Evolutionary conservation across 1,140 invertebrate genomes (phyloP), one percentile per base, ranked within the genome.

Genomic region (Lasioglossum albipes): DNA sequence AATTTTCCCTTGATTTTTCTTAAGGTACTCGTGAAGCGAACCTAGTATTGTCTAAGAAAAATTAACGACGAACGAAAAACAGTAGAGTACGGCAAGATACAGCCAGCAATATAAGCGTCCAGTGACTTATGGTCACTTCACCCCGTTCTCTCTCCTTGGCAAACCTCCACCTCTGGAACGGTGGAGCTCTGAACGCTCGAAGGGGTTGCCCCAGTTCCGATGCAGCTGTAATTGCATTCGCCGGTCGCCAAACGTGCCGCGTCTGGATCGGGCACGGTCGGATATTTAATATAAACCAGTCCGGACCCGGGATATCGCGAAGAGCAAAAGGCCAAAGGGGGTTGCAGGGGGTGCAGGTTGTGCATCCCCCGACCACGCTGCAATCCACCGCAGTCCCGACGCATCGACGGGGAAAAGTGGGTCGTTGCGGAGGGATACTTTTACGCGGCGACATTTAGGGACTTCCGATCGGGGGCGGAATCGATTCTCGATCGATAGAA

Each of bases 181-280:
- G n/a, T 42, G 20, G 42, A 59, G 64, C 6, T 49, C 71, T 66
- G 52, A 27, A 45, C 22, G 52, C 75, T 82, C 75, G 75, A 61
- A 76, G 85, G 84, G 75, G 68, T 57, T 83, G 83, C 54, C 84
- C 84, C 72, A 85, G 79, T 86, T 86, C 79, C 59, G 73, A 82
- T 82, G 73, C 75, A 71, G 59, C 62, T 75, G 83, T 84, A 77
- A 86, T 86, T 86, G 84, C 83, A 83, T 86, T 85, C 74, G 69
- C 59, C 31, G 31, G 27, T 69, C n/a, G 45, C 62, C 62, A 54
- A 65, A 72, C 59, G 67, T 36, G 71, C 61, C 78, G 62, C 42
- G 73, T n/a, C 22, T 57, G 64, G 69, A 76, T 54, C 73, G 82
- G 67, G 74, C 36, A 49, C 59, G 16, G 42, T 13, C 13, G 62